These are phyloP conservation scores for Paramuricea clavata DNA, from an alignment of 92 coral and sea anemone species.

Conservation along the genomic window DNA sequence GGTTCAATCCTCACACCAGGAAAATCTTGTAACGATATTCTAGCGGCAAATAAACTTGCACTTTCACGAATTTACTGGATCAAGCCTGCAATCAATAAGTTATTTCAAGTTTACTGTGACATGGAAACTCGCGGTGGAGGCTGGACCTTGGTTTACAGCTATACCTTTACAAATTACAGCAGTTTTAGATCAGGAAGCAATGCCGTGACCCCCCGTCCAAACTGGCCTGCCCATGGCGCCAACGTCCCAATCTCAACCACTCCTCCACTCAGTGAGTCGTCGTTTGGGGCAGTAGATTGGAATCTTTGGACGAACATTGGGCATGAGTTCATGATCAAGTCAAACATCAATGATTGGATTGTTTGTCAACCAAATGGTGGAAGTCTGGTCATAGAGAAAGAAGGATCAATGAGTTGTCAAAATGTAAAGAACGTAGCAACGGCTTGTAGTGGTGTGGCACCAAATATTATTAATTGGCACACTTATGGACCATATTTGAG, in stretches of 20 bases:
- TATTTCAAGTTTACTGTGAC: constrained; percentile 7
- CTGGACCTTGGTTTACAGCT: constrained; percentile 18
- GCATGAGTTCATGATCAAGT: constrained; percentile 70
- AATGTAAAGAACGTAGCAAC: constrained; percentile 52
- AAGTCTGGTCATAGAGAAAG: constrained; percentile 51
- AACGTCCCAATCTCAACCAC: constrained; percentile 57
- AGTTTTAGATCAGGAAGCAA: background rate
- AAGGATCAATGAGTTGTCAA: constrained; percentile 61
- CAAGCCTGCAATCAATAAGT: background rate
- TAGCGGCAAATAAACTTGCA: background rate
- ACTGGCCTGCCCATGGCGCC: background rate
- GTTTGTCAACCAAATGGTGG: constrained; percentile 65
- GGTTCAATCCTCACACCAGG: no score
- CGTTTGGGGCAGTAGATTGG: constrained; percentile 72
- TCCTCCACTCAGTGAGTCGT: constrained; percentile 67
- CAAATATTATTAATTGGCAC: background rate
- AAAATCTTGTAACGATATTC: background rate
- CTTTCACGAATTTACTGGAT: background rate
- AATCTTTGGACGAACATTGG: constrained; percentile 69
- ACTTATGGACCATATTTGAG: background rate
- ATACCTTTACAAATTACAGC: background rate
- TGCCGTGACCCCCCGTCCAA: constrained; percentile 21
- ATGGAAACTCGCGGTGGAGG: constrained; percentile 7
- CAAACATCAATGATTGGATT: constrained; percentile 84
- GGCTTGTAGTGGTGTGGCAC: constrained; percentile 36